A percentile compares a stretch with the other conserved stretches of the same genome.
Evolutionary conservation across 1,140 invertebrate species (phyloP).

Genomic region (Dreissena polymorpha): DNA sequence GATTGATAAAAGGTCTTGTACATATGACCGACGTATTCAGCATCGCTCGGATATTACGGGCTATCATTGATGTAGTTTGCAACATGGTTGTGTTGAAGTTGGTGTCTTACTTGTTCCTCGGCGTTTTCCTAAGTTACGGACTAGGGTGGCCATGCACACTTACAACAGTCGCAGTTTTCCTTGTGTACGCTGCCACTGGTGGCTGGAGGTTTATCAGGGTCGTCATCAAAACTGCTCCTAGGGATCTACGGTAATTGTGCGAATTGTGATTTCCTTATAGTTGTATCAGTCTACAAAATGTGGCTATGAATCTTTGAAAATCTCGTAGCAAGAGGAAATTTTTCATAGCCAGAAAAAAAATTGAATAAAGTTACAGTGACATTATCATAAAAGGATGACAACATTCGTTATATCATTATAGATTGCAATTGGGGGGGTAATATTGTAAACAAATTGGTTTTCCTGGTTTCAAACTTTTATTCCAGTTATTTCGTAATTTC

Average conservation of each 20-base stretch:
- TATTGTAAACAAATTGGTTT: too few species aligned
- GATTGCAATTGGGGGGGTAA: too few species aligned
- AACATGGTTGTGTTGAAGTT: conserved; percentile 45
- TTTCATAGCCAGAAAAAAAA: too few species aligned
- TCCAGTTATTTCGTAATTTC: too few species aligned
- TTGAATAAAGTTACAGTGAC: too few species aligned
- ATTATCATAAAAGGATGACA: too few species aligned
- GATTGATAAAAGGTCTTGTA: conserved; percentile 10
- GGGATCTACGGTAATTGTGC: conserved; percentile 36
- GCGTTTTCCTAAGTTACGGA: conserved; percentile 40
- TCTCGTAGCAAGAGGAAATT: too few species aligned
- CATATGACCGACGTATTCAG: conserved; percentile 43
- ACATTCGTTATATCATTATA: too few species aligned
- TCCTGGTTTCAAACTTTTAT: too few species aligned
- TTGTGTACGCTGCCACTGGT: conserved; percentile 29
- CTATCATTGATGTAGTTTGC: conserved; percentile 2
- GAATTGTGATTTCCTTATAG: too few species aligned
- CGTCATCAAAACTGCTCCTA: conserved; percentile 30
- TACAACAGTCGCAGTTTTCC: conserved; percentile 28
- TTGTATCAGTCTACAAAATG: too few species aligned
- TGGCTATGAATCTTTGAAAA: too few species aligned
- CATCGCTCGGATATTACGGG: conserved; percentile 26
- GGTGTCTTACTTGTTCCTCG: conserved; percentile 13
- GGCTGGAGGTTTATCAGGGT: conserved; percentile 50
- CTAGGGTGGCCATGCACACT: conserved; percentile 32